phyloP scores from a whole-genome alignment of 2,888 invertebrate genomes.

The Drosophila paramelanica region DNA sequence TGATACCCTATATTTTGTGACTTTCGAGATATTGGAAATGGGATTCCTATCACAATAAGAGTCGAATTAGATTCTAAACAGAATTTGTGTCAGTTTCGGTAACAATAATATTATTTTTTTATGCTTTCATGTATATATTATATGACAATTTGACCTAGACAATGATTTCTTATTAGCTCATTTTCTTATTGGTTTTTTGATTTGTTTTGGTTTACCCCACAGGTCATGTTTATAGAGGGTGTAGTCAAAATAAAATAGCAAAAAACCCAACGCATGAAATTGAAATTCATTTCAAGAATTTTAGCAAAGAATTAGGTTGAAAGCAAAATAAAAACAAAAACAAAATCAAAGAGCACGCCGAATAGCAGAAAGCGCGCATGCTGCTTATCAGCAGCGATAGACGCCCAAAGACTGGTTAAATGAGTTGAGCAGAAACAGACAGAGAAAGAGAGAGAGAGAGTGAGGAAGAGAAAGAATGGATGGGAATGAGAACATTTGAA shows the following conservation, averaged over 20 bases:
- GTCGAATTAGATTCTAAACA: neutral
- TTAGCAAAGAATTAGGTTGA: constrained; percentile 12
- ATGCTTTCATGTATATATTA: too few species aligned
- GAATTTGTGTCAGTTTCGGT: too few species aligned
- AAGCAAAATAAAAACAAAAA: constrained; percentile 41
- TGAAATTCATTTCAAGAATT: constrained; percentile 7
- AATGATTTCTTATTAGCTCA: too few species aligned
- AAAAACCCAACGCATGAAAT: constrained; percentile 5
- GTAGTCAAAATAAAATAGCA: constrained; percentile 1
- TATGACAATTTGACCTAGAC: too few species aligned
- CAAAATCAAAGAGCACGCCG: constrained; percentile 15
- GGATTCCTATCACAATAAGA: neutral
- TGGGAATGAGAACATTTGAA: constrained; percentile 11
- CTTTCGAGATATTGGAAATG: neutral
- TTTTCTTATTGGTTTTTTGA: too few species aligned
- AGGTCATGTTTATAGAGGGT: neutral
- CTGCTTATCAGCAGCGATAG: constrained; percentile 48
- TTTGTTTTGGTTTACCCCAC: neutral
- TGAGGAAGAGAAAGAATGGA: neutral
- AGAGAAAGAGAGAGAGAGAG: constrained; percentile 8
- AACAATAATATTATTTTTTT: too few species aligned
- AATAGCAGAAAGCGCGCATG: constrained; percentile 45
- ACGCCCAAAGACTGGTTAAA: constrained; percentile 35
- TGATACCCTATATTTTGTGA: constrained; percentile 12
- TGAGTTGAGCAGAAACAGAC: constrained; percentile 2